These are phyloP conservation scores for Lithophane ornitopus DNA, from an alignment of 2,888 invertebrate genomes.

Conservation along the genomic window DNA sequence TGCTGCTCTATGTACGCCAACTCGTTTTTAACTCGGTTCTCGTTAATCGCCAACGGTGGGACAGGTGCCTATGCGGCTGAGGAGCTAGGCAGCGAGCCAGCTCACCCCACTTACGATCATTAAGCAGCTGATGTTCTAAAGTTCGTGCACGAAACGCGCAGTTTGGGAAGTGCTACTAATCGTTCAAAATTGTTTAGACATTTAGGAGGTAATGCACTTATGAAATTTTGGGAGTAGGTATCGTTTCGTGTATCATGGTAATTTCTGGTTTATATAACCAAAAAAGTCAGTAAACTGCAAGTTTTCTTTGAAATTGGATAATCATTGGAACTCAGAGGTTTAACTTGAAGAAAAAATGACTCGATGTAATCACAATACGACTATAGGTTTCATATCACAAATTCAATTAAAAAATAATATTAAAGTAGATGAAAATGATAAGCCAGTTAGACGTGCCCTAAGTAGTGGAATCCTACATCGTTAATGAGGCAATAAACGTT, in stretches of 20 bases:
- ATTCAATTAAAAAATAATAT: background rate
- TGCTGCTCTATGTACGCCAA: background rate
- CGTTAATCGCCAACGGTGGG: background rate
- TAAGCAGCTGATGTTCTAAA: slow-evolving; percentile 35
- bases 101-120: slow-evolving; percentile 28
- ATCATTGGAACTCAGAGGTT: background rate
- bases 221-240: background rate
- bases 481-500: background rate
- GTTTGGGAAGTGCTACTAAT: slow-evolving; percentile 25
- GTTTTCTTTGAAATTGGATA: background rate
- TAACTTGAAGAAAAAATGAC: background rate
- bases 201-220: background rate
- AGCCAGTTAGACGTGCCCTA: background rate
- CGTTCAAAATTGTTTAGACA: slow-evolving; percentile 9
- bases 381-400: background rate
- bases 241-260: background rate
- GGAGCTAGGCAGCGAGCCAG: slow-evolving; percentile 24
- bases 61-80: background rate
- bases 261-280: background rate
- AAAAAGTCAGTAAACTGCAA: background rate
- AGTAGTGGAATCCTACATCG: background rate
- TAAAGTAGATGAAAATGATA: background rate
- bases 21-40: background rate
- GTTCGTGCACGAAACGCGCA: slow-evolving; percentile 8
- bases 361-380: background rate